These are phyloP conservation scores for Falco concolor DNA, from an alignment of 2,797 vertebrate genomes.

Conservation along the genomic window DNA sequence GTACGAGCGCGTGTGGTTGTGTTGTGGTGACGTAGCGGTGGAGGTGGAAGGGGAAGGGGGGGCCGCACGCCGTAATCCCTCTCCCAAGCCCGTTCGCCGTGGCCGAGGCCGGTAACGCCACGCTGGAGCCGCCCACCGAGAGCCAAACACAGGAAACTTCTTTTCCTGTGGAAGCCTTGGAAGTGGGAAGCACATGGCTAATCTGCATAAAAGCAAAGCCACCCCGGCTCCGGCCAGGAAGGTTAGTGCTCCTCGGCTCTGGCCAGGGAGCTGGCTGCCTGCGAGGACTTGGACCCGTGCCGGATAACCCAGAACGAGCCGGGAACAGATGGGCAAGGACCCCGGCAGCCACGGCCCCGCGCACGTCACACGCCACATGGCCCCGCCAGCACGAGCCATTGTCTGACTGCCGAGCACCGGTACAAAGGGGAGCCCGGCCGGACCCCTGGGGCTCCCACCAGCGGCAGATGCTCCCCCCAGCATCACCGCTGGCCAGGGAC, in stretches of 20 bases:
- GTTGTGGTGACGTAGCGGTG: constrained; percentile 77
- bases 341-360: constrained; percentile 81
- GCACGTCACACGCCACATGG: constrained; percentile 73
- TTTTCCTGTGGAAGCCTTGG: constrained; percentile 82
- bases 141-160: constrained; percentile 77
- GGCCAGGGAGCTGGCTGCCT: constrained; percentile 77
- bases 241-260: constrained; percentile 84
- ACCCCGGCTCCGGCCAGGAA: constrained; percentile 87
- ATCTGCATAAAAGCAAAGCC: constrained; percentile 97
- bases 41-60: constrained; percentile 77
- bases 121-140: constrained; percentile 72
- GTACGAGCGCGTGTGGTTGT: constrained; percentile 79
- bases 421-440: constrained; percentile 45
- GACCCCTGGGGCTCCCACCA: not conserved
- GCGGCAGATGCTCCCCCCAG: constrained; percentile 48
- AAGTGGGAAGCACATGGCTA: constrained; percentile 95
- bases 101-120: not conserved
- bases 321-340: constrained; percentile 85
- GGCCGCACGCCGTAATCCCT: constrained; percentile 66
- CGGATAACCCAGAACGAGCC: constrained; percentile 78
- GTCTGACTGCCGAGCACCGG: constrained; percentile 47
- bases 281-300: constrained; percentile 75
- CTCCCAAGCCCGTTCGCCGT: constrained; percentile 31
- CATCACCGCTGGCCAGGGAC: not conserved
- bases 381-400: constrained; percentile 67